Conservation (phyloP, 2,888 invertebrate species). For the Tetramorium bicarinatum region DNA sequence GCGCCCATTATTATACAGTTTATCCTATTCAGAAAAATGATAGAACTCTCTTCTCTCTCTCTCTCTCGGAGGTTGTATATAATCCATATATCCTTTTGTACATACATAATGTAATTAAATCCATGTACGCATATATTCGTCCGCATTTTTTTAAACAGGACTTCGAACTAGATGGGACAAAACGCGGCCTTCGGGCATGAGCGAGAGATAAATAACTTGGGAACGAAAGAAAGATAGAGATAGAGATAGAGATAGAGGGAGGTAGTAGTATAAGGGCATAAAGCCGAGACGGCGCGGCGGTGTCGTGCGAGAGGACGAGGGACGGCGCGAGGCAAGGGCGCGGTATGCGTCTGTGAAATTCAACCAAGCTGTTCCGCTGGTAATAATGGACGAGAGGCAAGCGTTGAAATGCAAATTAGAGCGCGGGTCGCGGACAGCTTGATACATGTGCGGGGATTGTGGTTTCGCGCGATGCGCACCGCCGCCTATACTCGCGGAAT, state of each 20-base stretch:
- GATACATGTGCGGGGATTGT: conserved; percentile 85
- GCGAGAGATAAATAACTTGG: conserved; percentile 29
- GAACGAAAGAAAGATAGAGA: background rate
- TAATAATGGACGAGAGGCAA: conserved; percentile 85
- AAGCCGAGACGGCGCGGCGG: conserved; percentile 55
- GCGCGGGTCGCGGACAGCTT: conserved; percentile 85
- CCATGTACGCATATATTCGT: background rate
- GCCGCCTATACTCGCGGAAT: conserved; percentile 82
- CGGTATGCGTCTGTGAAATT: conserved; percentile 83
- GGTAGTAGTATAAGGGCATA: conserved; percentile 49
- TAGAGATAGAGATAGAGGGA: background rate
- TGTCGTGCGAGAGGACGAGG: conserved; percentile 27
- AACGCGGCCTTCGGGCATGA: conserved; percentile 23
- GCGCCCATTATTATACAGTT: background rate
- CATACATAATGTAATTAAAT: conserved; percentile 46
- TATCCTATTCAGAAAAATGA: background rate
- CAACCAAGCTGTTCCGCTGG: conserved; percentile 85
- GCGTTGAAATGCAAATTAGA: conserved; percentile 86
- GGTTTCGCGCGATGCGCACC: conserved; percentile 82
- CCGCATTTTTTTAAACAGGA: conserved; percentile 36
- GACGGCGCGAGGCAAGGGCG: conserved; percentile 53
- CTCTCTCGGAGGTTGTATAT: conserved; percentile 19
- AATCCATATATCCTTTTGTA: conserved; percentile 23
- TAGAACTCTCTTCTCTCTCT: background rate
- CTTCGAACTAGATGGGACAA: background rate